phyloP scores from a whole-genome alignment of 1,140 invertebrate genomes.

The Zaprionus gabonicus region DNA sequence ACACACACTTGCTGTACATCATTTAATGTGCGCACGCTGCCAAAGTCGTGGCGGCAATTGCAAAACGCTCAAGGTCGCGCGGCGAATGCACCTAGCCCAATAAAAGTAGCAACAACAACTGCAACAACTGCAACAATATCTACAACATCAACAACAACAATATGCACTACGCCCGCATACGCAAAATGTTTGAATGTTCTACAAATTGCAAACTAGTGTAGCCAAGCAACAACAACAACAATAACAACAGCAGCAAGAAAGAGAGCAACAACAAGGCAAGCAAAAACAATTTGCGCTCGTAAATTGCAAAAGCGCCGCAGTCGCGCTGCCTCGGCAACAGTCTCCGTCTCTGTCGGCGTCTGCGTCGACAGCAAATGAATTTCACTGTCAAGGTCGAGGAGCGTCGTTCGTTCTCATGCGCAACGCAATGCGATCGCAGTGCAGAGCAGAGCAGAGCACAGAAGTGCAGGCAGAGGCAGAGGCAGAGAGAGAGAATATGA shows the following conservation, averaged over 20 bases:
- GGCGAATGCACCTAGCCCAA: conserved; percentile 70
- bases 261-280: conserved; percentile 38
- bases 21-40: conserved; percentile 71
- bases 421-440: conserved; percentile 74
- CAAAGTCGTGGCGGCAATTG: conserved; percentile 65
- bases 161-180: conserved; percentile 55
- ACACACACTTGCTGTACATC: conserved; percentile 11
- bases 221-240: conserved; percentile 31
- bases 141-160: conserved; percentile 30
- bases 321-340: conserved; percentile 24
- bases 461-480: not conserved
- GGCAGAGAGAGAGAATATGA: conserved; percentile 1
- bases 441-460: conserved; percentile 13
- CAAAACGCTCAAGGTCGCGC: conserved; percentile 67
- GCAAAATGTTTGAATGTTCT: conserved; percentile 71
- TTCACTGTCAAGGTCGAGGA: conserved; percentile 84
- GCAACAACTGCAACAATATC: conserved; percentile 25
- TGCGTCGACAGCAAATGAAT: conserved; percentile 61
- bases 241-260: not conserved
- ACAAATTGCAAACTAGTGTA: conserved; percentile 69
- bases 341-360: conserved; percentile 24
- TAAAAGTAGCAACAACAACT: conserved; percentile 35
- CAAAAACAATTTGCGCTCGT: conserved; percentile 70
- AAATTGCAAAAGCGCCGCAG: conserved; percentile 76
- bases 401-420: conserved; percentile 78